Percentiles rank a stretch among this genome's conserved stretches.
Evolutionary conservation across 2,888 invertebrate species (phyloP).

Genomic region (Xanthia icteritia): DNA sequence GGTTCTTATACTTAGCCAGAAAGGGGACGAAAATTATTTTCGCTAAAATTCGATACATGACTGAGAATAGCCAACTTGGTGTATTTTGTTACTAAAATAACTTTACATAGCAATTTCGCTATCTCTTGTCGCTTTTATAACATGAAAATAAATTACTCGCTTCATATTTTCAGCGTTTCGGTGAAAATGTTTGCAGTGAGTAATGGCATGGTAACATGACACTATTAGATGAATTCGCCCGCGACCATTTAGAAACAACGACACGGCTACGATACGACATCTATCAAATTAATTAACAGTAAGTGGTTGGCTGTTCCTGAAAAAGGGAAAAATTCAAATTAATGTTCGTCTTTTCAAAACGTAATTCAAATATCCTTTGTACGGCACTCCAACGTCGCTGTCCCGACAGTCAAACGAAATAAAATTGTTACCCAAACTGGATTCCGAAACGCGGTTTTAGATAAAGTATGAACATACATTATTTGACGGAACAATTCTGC

Average conservation of each 20-base stretch:
- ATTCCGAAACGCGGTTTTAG: background rate
- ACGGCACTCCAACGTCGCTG: no score
- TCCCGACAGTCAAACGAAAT: background rate
- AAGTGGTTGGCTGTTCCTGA: background rate
- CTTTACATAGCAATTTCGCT: constrained; percentile 48
- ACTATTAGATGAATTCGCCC: constrained; percentile 78
- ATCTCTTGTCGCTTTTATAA: constrained; percentile 58
- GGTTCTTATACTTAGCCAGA: background rate
- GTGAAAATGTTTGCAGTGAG: constrained; percentile 81
- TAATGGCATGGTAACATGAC: constrained; percentile 82
- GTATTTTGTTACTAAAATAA: constrained; percentile 43
- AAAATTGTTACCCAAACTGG: constrained; percentile 5
- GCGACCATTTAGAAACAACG: constrained; percentile 63
- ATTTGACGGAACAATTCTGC: constrained; percentile 19
- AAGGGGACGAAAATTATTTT: background rate
- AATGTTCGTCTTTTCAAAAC: background rate
- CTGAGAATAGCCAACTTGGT: constrained; percentile 1
- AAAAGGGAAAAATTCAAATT: background rate
- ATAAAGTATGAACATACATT: constrained; percentile 2
- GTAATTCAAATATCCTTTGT: background rate
- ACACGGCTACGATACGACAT: constrained; percentile 63
- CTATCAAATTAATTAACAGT: background rate
- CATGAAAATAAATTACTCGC: constrained; percentile 74
- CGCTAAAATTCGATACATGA: background rate
- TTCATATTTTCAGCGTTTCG: constrained; percentile 71